Base-by-base conservation (phyloP, 2,113 vertebrate species). In the Donacobius atricapilla region DNA sequence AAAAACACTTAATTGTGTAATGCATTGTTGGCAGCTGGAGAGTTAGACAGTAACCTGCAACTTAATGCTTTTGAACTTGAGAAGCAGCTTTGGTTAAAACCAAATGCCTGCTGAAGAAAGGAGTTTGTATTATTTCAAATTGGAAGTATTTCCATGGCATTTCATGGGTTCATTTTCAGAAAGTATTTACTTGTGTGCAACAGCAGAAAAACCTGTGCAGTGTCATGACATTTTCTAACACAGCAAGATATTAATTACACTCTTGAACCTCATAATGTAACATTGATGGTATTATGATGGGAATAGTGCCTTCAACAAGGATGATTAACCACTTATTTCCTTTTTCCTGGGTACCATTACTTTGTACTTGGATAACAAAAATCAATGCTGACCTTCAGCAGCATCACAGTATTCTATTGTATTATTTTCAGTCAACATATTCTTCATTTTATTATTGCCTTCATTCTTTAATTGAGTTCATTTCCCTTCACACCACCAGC, bases 51-150 rank as follows among this genome's bases (percentile, higher is more conserved):
- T 61, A 82, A 50, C 82, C 87, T 12, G 30, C 50, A 86, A 94
- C 53, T 83, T 94, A 85, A 91, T 87, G 53, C 61, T 63, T 93
- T 93, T 73, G 75, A 89, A 85, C 79, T 69, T 70, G 58, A 84
- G 79, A 82, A 63, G 84, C 58, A 80, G 63, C 63, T 61, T 57
- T 82, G 71, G 56, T 83, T 83, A 63, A 70, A 63, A 56, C 18
- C 28, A 39, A 60, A 28, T 37, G 35, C 35, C 42, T 77, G 31
- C 31, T 37, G 56, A 76, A 90, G 71, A 17, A 63, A 63, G 48
- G 48, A 56, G 25, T 47, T 54, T 20, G 4, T 31, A 4, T 42
- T 70, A 51, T 60, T 87, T 89, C 44, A 78, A 17, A 33, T 17
- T 50, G 68, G 51, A 58, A 27, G 16, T 60, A 83, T 71, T 94